Percentiles rank a stretch among this genome's conserved stretches.
Conservation (phyloP, 2,113 vertebrate species). For the Nothoprocta pentlandii region DNA sequence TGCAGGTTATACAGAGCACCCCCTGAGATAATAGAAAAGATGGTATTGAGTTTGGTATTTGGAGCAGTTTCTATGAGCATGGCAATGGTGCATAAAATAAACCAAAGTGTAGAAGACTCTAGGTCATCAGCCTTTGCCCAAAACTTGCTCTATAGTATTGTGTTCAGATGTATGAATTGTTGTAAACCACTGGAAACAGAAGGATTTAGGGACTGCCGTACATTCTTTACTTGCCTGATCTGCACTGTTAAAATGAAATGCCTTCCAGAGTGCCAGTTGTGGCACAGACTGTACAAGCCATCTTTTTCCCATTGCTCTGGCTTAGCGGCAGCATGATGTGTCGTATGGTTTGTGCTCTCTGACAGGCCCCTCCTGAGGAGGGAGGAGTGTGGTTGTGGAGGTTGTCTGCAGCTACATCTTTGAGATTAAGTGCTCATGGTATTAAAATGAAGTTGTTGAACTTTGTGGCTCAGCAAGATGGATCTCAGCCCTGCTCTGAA, state of each 20-base stretch:
- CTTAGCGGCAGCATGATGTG: not conserved
- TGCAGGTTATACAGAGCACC: not conserved
- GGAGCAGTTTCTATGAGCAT: not conserved
- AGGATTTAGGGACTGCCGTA: not conserved
- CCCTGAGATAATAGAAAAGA: not conserved
- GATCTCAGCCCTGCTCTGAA: not conserved
- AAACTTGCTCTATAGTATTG: not conserved
- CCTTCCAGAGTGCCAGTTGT: not conserved
- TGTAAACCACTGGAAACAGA: not conserved
- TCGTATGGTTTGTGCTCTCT: not conserved
- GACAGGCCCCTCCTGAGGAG: not conserved
- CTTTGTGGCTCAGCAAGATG: accelerated
- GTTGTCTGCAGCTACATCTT: not conserved
- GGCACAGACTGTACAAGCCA: not conserved
- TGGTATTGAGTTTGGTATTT: not conserved
- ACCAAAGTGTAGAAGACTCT: not conserved
- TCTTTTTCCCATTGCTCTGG: not conserved
- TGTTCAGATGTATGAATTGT: not conserved
- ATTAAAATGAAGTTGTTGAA: not conserved
- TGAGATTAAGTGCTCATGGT: not conserved
- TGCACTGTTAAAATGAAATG: not conserved
- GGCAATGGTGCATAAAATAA: not conserved
- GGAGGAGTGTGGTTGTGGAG: not conserved
- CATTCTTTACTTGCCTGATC: not conserved
- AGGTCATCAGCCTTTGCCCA: not conserved